A percentile compares a stretch with the other conserved stretches of the same genome.
Evolutionary conservation across 2,888 invertebrate species (phyloP).

Genomic region (Selenia dentaria): DNA sequence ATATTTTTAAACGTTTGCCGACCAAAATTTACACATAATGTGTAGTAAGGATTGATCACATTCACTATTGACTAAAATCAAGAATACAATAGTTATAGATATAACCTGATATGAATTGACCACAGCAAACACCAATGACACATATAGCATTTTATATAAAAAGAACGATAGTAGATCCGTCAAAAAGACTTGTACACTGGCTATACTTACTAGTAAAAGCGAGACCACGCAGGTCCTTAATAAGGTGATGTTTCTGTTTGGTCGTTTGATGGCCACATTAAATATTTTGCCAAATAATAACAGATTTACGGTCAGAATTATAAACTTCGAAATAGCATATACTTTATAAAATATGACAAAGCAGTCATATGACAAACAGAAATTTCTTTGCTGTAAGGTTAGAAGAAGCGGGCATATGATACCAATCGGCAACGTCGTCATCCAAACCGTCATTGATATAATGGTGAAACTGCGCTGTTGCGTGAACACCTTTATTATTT

Average conservation of each 20-base stretch:
- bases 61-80: conserved; percentile 13
- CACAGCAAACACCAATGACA: too few relatives aligned
- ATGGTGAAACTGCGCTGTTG: conserved; percentile 40
- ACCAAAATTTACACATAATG: too few relatives aligned
- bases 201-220: conserved; percentile 54
- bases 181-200: conserved; percentile 57
- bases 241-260: too few relatives aligned
- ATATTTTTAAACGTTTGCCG: too few relatives aligned
- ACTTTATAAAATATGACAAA: conserved; percentile 41
- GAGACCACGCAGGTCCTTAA: conserved; percentile 42
- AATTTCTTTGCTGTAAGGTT: too few relatives aligned
- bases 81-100: conserved; percentile 25
- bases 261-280: too few relatives aligned
- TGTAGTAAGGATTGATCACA: too few relatives aligned
- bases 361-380: too few relatives aligned
- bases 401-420: too few relatives aligned
- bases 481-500: conserved; percentile 59
- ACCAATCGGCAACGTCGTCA: conserved; percentile 46
- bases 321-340: conserved; percentile 50
- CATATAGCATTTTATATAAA: too few relatives aligned
- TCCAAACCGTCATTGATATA: conserved; percentile 47
- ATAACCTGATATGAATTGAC: conserved; percentile 39
- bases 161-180: conserved; percentile 43
- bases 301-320: conserved; percentile 42
- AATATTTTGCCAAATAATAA: conserved; percentile 58